Evolutionary conservation across 2,888 invertebrate genomes (phyloP), one percentile per base, ranked within the genome.

Genomic region (Tuta absoluta): DNA sequence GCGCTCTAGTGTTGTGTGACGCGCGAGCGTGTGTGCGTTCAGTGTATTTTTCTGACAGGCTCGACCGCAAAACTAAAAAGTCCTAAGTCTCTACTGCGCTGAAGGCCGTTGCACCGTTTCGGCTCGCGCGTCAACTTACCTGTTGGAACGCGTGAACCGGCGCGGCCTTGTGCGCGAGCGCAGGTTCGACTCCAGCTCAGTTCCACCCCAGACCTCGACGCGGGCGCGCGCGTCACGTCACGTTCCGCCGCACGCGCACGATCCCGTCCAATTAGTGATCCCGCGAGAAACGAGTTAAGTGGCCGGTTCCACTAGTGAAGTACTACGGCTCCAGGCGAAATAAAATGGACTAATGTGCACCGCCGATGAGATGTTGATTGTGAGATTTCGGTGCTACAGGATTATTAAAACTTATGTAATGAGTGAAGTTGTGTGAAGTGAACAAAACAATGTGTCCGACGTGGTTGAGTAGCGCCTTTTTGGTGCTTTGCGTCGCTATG

Each of bases 141-240:
- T 92, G 92, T 91, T 93, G 93, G 93, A 93, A 92, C 93, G 91
- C 90, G 89, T 91, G 91, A 92, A 92, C 91, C 89, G 85, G 84
- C 87, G 90, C 92, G 91, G 92, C 91, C 92, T 92, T 92, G 92
- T 92, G 92, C 92, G 92, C 92, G 92, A 92, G 91, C 92, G 91
- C 87, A 89, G 87, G 89, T 90, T 87, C 79, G 84, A 85, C 81
- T 84, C 75, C 75, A 72, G 84, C 81, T 85, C 85, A 92, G 92
- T 92, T 89, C 88, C 88, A 91, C 87, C 88, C 86, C 86, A 89
- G 91, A 88, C 86, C 82, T 84, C 86, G 79, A 78, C 82, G 86
- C 82, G 86, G 82, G 82, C 80, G 86, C 79, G 78, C 87, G 90
- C 84, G 88, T 84, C 75, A 79, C 79, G 85, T 83, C 14, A 74